These are phyloP conservation scores for Caenorhabditis zanzibari DNA, from an alignment of 2,888 invertebrate species.

Conservation along the genomic window DNA sequence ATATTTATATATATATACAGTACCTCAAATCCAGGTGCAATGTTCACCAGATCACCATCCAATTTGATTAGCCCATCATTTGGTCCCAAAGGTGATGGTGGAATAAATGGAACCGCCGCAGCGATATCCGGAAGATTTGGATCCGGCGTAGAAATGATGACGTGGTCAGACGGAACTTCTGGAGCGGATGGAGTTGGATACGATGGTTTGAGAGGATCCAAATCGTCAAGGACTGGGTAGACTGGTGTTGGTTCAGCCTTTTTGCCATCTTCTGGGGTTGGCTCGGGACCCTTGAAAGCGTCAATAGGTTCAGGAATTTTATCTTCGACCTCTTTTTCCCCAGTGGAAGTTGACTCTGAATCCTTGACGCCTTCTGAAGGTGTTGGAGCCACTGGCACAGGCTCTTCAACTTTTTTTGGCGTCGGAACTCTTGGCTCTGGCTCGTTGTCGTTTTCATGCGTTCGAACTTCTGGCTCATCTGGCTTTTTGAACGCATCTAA, in stretches of 20 bases:
- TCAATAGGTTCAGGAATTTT: constrained; percentile 11
- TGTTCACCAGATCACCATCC: constrained; percentile 27
- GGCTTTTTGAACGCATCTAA: constrained; percentile 48
- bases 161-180: constrained; percentile 42
- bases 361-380: neutral
- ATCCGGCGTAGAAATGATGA: constrained; percentile 33
- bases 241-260: too few relatives aligned
- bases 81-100: constrained; percentile 10
- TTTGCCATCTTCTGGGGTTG: constrained; percentile 1
- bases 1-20: neutral
- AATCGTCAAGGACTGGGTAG: neutral
- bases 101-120: constrained; percentile 41
- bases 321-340: constrained; percentile 9
- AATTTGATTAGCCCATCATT: constrained; percentile 36
- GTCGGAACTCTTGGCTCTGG: neutral
- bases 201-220: constrained; percentile 24
- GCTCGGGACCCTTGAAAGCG: constrained; percentile 6
- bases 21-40: constrained; percentile 61
- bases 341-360: neutral
- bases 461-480: neutral
- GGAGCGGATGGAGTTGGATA: constrained; percentile 54
- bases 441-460: too few relatives aligned
- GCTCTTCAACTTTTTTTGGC: constrained; percentile 5
- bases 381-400: neutral
- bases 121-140: constrained; percentile 42